phyloP scores from a whole-genome alignment of 2,888 invertebrate species.

The Phaonia tiefii region DNA sequence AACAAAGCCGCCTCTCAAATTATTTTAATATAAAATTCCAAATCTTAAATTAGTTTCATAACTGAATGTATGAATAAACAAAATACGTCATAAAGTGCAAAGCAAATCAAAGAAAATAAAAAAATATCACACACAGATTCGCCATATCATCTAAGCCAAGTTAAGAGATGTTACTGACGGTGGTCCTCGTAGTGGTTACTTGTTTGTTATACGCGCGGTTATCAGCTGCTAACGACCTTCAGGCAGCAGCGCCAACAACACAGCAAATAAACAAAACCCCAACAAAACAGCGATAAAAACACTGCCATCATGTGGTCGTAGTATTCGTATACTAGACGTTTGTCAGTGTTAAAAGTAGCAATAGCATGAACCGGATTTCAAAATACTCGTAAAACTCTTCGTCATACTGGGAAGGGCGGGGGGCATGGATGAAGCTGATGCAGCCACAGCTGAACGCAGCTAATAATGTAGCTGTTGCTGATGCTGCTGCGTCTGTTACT shows the following conservation, averaged over 20 bases:
- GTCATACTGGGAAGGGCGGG: not conserved
- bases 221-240: conserved; percentile 65
- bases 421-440: conserved; percentile 5
- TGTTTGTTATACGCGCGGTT: too few species aligned
- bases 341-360: conserved; percentile 30
- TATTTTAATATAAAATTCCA: conserved; percentile 8
- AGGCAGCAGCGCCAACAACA: conserved; percentile 54
- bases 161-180: conserved; percentile 24
- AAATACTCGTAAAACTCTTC: conserved; percentile 26
- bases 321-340: not conserved
- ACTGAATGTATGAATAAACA: conserved; percentile 30
- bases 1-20: not conserved
- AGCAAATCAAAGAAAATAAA: conserved; percentile 3
- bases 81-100: conserved; percentile 53
- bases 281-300: conserved; percentile 17
- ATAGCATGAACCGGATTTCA: conserved; percentile 63
- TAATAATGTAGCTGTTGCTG: not conserved
- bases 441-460: not conserved
- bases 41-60: not conserved
- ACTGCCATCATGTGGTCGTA: not conserved
- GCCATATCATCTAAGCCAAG: conserved; percentile 14
- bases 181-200: conserved; percentile 14
- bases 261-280: conserved; percentile 14
- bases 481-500: not conserved
- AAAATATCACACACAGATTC: too few species aligned